Base-by-base conservation (phyloP, 2,888 invertebrate genomes). In the Anticlea derivata region DNA sequence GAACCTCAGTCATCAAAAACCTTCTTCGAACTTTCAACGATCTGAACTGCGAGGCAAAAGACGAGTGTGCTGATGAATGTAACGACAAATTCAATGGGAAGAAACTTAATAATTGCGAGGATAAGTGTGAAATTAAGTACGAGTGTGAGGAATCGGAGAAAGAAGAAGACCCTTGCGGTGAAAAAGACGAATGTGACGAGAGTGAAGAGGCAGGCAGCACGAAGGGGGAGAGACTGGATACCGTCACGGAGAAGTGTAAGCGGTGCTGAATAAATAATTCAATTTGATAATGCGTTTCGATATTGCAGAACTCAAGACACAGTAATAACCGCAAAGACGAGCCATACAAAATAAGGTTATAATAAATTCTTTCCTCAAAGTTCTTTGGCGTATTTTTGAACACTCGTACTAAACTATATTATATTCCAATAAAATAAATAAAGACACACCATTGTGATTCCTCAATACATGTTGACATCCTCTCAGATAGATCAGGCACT, bases 21-120 rank as follows among this genome's bases (percentile, higher is more conserved):
- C 60, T 78, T 0, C 50, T 78, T 0, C 57, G 75, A 6, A 49
- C 53, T 5, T 58, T 57, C 2, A 64, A 61, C 6, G 67, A 66
- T 8, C 41, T 76, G 6, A 63, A 61, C 37, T 80, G 77, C 17
- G 61, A 68, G 0, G 78, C 78, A 0, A 65, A 56, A 48, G 57
- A 71, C 5, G 73, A 78, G 24, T 79, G 79, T 12, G 40, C 65
- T 27, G 65, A 75, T 4, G 49, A 62, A 26, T 78, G 79, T 23
- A 24, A 10, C 2, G 46, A 50, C 0, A 63, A 55, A 13, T 63
- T 48, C 5, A 44, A 27, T 0, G 57, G 57, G 0, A 40, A 46
- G 0, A 63, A 68, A 33, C 43, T 47, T 8, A 13, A 59, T 7
- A 58, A 61, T 2, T 79, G 78, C 29, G 49, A 63, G 35, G 11